A percentile compares a stretch with the other conserved stretches of the same genome.
Conservation (phyloP, 2,888 invertebrate species). For the Ormyrus pomaceus region DNA sequence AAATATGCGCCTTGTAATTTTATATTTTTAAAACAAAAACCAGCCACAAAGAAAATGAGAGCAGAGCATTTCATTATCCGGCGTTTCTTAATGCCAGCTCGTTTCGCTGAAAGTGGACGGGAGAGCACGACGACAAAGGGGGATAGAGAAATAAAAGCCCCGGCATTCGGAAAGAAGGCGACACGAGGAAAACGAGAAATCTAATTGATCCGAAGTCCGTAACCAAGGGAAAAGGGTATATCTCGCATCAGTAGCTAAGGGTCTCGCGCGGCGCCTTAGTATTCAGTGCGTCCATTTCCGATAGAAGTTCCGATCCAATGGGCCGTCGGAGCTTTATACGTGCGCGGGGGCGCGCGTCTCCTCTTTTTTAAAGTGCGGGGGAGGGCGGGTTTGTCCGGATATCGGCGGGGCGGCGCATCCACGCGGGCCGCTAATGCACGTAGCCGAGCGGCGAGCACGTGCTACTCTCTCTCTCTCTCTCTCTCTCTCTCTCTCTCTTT, state of each 20-base stretch:
- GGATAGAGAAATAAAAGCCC: conserved; percentile 10
- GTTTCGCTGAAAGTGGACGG: conserved; percentile 18
- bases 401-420: too few relatives aligned
- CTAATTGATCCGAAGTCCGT: conserved; percentile 48
- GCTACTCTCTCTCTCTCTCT: neutral
- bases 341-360: neutral
- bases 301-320: conserved; percentile 34
- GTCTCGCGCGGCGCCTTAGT: conserved; percentile 22
- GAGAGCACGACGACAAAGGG: conserved; percentile 31
- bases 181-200: conserved; percentile 41
- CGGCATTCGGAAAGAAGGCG: neutral
- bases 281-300: conserved; percentile 28
- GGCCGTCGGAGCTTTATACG: conserved; percentile 25
- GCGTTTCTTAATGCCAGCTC: neutral
- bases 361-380: neutral
- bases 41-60: too few relatives aligned
- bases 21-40: too few relatives aligned
- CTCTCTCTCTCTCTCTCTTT: too few relatives aligned
- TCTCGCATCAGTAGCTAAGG: neutral
- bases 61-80: conserved; percentile 52
- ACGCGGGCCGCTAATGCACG: conserved; percentile 22
- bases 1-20: too few relatives aligned
- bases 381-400: neutral
- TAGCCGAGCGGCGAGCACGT: conserved; percentile 23
- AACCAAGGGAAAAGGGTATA: neutral